Evolutionary conservation across 2,797 vertebrate species (phyloP).

Genomic region (Chrosomus eos): DNA sequence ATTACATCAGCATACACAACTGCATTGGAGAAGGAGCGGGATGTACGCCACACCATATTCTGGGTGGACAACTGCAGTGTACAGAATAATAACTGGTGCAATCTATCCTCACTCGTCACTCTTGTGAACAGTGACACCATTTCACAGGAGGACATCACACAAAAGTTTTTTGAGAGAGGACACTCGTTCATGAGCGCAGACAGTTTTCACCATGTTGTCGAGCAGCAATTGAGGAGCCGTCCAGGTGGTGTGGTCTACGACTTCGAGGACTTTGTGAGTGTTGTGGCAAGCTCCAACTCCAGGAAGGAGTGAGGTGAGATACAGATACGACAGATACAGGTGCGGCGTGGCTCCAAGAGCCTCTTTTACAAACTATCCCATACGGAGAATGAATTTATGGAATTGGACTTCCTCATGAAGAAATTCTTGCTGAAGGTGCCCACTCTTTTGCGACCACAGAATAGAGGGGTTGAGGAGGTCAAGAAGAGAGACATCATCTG

Average conservation of each 20-base stretch:
- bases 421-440: no score
- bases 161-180: neutral
- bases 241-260: neutral
- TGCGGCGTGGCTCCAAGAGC: no score
- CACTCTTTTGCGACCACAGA: no score
- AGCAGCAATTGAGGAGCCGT: neutral
- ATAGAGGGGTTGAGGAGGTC: no score
- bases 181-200: neutral
- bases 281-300: neutral
- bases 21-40: neutral
- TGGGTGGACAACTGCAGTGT: neutral
- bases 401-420: no score
- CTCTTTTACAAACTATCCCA: no score
- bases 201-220: constrained; percentile 5
- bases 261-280: neutral
- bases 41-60: constrained; percentile 5
- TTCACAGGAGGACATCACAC: neutral
- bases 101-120: neutral
- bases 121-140: neutral
- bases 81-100: neutral
- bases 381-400: no score
- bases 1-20: constrained; percentile 2
- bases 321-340: no score
- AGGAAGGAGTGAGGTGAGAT: no score
- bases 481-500: no score